phyloP scores from a whole-genome alignment of 2,113 vertebrate species.

The Hippocampus guttulatus region DNA sequence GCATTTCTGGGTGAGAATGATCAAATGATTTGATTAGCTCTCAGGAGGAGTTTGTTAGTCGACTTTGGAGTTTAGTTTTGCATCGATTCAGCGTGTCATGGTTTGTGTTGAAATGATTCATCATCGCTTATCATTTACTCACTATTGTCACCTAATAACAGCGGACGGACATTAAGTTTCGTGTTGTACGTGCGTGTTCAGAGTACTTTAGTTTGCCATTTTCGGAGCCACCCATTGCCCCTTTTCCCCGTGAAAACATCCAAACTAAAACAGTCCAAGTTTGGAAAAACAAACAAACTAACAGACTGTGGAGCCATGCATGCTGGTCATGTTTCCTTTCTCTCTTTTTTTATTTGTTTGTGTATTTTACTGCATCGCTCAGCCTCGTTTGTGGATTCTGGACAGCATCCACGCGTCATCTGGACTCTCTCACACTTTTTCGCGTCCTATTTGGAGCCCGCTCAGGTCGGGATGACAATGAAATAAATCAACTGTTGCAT shows the following conservation, averaged over 20 bases:
- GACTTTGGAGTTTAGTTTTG: not conserved
- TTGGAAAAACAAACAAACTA: constrained; percentile 19
- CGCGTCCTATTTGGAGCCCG: constrained; percentile 22
- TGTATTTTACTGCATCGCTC: constrained; percentile 79
- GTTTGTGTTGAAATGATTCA: not conserved
- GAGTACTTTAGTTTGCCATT: constrained; percentile 62
- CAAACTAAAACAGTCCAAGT: constrained; percentile 41
- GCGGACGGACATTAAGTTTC: not conserved
- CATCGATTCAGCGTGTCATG: not conserved
- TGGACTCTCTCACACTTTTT: constrained; percentile 44
- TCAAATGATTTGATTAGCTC: constrained; percentile 14
- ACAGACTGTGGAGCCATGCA: constrained; percentile 79
- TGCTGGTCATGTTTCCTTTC: constrained; percentile 84
- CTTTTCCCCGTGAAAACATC: constrained; percentile 74
- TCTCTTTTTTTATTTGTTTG: constrained; percentile 47
- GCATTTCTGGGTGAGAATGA: constrained; percentile 11
- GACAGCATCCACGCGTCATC: constrained; percentile 50
- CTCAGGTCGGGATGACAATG: constrained; percentile 13
- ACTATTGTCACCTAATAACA: not conserved
- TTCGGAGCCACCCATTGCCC: constrained; percentile 71
- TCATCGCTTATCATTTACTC: not conserved
- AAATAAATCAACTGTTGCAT: constrained; percentile 21
- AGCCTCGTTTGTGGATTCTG: constrained; percentile 61
- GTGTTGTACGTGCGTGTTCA: too few relatives aligned
- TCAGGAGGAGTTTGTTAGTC: not conserved